These are phyloP conservation scores for Tringa solitaria DNA, from an alignment of 2,113 vertebrate species.

Conservation along the genomic window DNA sequence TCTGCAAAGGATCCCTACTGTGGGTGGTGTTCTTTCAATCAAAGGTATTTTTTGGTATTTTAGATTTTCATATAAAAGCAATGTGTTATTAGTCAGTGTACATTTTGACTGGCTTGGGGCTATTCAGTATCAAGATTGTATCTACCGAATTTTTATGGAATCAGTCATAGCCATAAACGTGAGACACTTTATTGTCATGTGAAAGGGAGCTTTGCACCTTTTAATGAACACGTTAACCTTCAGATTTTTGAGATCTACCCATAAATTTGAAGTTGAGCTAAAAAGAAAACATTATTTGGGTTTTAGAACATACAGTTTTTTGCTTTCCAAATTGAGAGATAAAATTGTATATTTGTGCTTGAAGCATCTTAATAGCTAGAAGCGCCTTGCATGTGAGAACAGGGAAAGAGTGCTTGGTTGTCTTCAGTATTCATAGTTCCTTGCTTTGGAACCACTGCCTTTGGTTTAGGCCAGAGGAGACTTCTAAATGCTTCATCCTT, in stretches of 20 bases:
- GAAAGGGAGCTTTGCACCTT: background rate
- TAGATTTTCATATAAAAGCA: background rate
- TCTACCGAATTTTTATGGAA: background rate
- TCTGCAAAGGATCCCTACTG: conserved; percentile 86
- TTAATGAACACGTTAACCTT: background rate
- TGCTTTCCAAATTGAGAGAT: background rate
- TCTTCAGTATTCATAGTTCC: background rate
- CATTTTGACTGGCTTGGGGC: background rate
- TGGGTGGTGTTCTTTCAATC: conserved; percentile 82
- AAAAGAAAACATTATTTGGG: background rate
- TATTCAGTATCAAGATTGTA: background rate
- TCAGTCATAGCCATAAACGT: background rate
- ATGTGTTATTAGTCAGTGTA: background rate
- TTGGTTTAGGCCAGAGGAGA: background rate
- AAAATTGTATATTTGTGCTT: background rate
- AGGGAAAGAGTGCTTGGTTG: background rate
- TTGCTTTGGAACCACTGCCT: background rate
- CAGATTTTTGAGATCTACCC: background rate
- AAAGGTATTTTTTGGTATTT: conserved; percentile 70
- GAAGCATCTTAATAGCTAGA: background rate
- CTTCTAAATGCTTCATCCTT: background rate
- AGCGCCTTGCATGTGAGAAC: background rate
- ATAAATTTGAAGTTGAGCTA: background rate
- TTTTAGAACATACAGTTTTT: background rate
- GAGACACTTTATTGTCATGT: background rate